Evolutionary conservation across 1,140 invertebrate species (phyloP).

Genomic region (Drosophila repletoides): DNA sequence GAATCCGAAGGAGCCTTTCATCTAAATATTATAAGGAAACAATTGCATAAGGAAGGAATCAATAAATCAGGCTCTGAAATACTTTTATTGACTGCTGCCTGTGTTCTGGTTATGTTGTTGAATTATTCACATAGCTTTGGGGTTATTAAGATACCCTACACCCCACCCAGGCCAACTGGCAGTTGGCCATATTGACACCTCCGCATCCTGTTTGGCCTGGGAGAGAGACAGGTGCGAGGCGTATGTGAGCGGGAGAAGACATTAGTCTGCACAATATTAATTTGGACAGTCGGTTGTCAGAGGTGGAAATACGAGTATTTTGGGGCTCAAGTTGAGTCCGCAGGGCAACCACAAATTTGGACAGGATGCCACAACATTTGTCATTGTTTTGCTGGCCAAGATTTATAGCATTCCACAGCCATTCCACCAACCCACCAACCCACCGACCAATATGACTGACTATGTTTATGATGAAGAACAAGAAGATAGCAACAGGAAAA

Average conservation of each 20-base stretch:
- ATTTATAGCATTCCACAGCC: constrained; percentile 73
- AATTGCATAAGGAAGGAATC: no score
- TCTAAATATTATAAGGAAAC: no score
- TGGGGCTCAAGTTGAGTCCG: constrained; percentile 40
- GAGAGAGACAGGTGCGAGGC: neutral
- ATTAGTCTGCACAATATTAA: constrained; percentile 22
- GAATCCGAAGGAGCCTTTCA: no score
- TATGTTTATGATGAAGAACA: neutral
- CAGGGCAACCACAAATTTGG: constrained; percentile 52
- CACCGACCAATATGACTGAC: constrained; percentile 8
- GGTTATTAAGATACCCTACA: no score
- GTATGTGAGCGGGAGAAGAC: no score
- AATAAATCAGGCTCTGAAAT: no score
- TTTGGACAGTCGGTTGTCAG: constrained; percentile 51
- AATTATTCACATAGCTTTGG: no score
- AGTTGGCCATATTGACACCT: no score
- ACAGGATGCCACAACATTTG: constrained; percentile 54
- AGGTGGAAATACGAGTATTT: constrained; percentile 22
- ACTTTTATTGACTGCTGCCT: no score
- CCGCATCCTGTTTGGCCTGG: constrained; percentile 12
- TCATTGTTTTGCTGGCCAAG: constrained; percentile 76
- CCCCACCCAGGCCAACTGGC: no score
- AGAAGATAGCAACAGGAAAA: neutral
- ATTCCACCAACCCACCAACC: no score
- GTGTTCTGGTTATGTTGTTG: no score